Evolutionary conservation across 2,113 vertebrate genomes (phyloP).

Genomic region (Glareola pratincola): DNA sequence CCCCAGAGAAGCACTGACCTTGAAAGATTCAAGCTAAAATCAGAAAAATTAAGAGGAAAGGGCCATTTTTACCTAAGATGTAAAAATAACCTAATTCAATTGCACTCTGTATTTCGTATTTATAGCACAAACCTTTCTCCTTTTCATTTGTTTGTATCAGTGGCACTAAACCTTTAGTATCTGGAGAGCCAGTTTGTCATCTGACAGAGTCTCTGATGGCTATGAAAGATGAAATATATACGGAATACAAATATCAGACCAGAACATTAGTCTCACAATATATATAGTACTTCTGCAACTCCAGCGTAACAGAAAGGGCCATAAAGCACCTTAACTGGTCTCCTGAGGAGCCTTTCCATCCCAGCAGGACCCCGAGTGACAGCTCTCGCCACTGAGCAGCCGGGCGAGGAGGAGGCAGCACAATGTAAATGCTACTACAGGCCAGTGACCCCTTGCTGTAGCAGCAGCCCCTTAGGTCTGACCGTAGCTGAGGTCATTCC

Average conservation of each 20-base stretch:
- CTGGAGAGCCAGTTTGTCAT: not conserved
- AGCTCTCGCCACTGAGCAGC: not conserved
- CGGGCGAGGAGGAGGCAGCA: not conserved
- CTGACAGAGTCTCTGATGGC: not conserved
- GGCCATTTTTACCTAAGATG: not conserved
- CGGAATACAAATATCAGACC: not conserved
- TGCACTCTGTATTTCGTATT: not conserved
- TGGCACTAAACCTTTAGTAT: not conserved
- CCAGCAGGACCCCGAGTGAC: not conserved
- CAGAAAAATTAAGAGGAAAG: not conserved
- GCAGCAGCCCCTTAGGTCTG: not conserved
- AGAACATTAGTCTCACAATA: not conserved
- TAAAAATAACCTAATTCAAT: not conserved
- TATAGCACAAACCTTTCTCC: not conserved
- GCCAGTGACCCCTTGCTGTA: not conserved
- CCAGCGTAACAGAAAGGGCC: not conserved
- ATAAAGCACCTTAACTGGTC: not conserved
- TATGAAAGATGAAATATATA: slow-evolving; percentile 2
- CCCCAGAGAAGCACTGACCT: not conserved
- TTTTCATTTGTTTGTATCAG: slow-evolving; percentile 15
- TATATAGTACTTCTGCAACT: not conserved
- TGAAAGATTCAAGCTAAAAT: not conserved
- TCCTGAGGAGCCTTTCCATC: not conserved
- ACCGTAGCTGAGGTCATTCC: not conserved
- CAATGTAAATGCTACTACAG: not conserved